Evolutionary conservation across 2,797 vertebrate genomes (phyloP).

Genomic region (Lagocephalus sceleratus): DNA sequence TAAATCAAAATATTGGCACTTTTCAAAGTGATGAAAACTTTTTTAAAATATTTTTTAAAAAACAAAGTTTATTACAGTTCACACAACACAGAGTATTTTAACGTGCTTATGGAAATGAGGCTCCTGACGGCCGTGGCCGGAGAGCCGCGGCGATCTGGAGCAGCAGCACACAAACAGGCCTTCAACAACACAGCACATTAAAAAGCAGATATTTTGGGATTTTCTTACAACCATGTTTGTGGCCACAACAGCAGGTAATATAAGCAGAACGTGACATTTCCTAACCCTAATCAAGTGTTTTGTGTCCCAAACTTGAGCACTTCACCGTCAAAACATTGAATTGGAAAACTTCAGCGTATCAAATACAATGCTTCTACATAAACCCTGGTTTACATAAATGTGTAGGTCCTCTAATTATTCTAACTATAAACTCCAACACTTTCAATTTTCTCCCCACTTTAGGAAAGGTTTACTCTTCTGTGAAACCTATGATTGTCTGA

Average conservation of each 20-base stretch:
- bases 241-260: background rate
- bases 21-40: too few relatives aligned
- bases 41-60: too few relatives aligned
- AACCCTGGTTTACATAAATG: background rate
- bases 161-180: background rate
- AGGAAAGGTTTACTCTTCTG: background rate
- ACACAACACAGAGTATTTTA: too few relatives aligned
- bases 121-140: too few relatives aligned
- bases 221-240: slow-evolving; percentile 1
- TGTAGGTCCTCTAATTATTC: background rate
- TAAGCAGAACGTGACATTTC: background rate
- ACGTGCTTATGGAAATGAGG: too few relatives aligned
- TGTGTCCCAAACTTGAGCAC: background rate
- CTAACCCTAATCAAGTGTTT: background rate
- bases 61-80: too few relatives aligned
- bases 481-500: background rate
- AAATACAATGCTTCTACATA: background rate
- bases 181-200: background rate
- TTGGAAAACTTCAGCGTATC: background rate
- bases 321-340: background rate
- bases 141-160: too few relatives aligned
- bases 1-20: too few relatives aligned
- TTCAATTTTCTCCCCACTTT: background rate
- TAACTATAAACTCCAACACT: background rate
- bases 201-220: background rate